phyloP scores from a whole-genome alignment of 2,797 vertebrate genomes.

The Enteromius afrohamiltoni region DNA sequence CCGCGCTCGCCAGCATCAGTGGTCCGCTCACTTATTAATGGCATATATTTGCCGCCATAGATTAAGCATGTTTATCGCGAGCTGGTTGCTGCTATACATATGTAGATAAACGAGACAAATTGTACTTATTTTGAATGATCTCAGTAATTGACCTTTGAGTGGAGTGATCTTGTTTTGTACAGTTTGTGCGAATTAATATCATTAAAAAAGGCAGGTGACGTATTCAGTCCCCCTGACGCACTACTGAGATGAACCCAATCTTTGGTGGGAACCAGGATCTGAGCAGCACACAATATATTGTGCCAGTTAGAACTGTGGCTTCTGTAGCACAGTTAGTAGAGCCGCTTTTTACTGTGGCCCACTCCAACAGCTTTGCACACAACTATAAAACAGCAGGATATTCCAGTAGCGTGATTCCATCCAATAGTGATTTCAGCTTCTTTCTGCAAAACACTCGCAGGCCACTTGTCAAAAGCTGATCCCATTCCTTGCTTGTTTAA shows the following conservation, averaged over 20 bases:
- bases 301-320: slow-evolving; percentile 17
- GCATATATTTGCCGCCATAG: no score
- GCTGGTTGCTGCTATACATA: background rate
- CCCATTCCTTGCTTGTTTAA: slow-evolving; percentile 47
- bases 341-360: slow-evolving; percentile 32
- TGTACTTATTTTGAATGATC: background rate
- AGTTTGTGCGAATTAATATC: slow-evolving; percentile 5
- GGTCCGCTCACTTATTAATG: no score
- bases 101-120: background rate
- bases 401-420: slow-evolving; percentile 49
- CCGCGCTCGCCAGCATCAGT: no score
- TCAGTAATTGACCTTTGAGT: background rate
- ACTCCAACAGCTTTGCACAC: slow-evolving; percentile 21
- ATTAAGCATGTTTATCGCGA: no score
- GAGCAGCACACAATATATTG: background rate
- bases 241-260: slow-evolving; percentile 20
- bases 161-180: slow-evolving; percentile 18
- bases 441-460: slow-evolving; percentile 48
- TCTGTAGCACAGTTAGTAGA: slow-evolving; percentile 17
- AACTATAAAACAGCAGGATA: slow-evolving; percentile 55
- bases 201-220: slow-evolving; percentile 11
- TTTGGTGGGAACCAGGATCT: slow-evolving; percentile 1
- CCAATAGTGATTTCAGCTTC: slow-evolving; percentile 56
- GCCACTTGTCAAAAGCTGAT: slow-evolving; percentile 40
- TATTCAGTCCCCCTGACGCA: background rate